Evolutionary conservation across 2,797 vertebrate species (phyloP).

Genomic region (Balearica regulorum): DNA sequence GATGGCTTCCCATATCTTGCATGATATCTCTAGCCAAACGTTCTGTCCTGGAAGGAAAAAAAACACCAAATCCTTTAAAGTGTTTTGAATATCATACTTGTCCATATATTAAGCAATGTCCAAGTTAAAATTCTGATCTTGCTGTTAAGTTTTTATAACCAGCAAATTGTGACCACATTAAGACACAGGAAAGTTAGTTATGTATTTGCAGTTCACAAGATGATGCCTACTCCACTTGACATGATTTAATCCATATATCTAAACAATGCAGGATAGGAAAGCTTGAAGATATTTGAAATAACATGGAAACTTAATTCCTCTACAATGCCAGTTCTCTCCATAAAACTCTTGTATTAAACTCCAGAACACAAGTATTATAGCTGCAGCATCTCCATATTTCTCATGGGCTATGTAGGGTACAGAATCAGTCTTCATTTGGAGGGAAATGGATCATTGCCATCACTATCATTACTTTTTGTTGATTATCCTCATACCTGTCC

Average conservation of each 20-base stretch:
- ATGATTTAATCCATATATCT: background rate
- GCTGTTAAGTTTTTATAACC: background rate
- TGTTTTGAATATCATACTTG: background rate
- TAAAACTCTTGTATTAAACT: background rate
- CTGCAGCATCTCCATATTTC: background rate
- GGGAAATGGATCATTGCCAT: background rate
- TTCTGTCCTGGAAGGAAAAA: conserved; percentile 75
- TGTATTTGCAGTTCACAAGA: background rate
- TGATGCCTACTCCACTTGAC: background rate
- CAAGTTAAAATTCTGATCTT: background rate
- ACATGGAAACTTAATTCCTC: background rate
- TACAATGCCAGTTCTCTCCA: too few relatives aligned
- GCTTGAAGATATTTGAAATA: background rate
- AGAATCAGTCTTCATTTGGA: background rate
- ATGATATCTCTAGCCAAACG: conserved; percentile 85
- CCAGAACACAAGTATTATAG: background rate
- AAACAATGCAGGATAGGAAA: background rate
- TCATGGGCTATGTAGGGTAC: background rate
- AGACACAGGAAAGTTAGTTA: background rate
- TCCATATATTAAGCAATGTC: background rate
- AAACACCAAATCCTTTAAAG: background rate
- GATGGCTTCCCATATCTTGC: conserved; percentile 83
- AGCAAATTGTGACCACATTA: background rate
- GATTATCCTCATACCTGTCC: conserved; percentile 76
- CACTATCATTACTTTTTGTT: background rate